A percentile compares a stretch with the other conserved stretches of the same genome.
phyloP scores from a whole-genome alignment of 2,888 invertebrate genomes.

The Agriopis marginaria region DNA sequence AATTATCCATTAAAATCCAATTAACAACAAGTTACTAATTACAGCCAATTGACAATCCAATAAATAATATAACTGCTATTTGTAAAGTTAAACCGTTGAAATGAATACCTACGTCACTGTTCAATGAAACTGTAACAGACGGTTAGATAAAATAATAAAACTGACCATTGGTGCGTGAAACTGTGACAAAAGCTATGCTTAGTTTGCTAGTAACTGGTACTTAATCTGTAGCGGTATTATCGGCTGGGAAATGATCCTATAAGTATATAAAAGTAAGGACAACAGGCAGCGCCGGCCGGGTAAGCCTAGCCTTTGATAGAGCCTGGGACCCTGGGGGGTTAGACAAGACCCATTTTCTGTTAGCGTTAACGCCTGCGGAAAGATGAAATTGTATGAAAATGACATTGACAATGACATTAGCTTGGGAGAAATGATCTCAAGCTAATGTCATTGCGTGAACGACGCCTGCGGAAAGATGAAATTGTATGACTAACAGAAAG shows the following conservation, averaged over 20 bases:
- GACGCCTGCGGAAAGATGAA: no score
- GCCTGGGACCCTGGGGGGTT: no score
- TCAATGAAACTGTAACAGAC: slow-evolving; percentile 30
- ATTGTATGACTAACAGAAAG: no score
- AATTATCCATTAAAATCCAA: not conserved
- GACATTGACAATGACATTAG: no score
- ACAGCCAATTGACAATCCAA: slow-evolving; percentile 10
- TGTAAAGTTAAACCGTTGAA: slow-evolving; percentile 26
- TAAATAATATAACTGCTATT: slow-evolving; percentile 20
- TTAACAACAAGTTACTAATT: slow-evolving; percentile 1
- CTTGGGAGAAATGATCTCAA: no score
- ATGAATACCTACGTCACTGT: slow-evolving; percentile 31
- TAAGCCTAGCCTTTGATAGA: no score
- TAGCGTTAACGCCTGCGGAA: no score
- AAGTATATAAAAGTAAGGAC: no score
- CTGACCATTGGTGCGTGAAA: slow-evolving; percentile 57
- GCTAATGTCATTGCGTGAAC: no score
- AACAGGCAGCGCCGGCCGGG: no score
- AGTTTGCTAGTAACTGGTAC: slow-evolving; percentile 7
- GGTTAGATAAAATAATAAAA: slow-evolving; percentile 26
- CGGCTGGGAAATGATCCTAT: not conserved
- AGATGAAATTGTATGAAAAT: no score
- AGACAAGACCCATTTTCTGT: no score
- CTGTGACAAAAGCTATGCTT: slow-evolving; percentile 55
- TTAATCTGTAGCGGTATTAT: slow-evolving; percentile 19